Evolutionary conservation across 2,888 invertebrate species (phyloP), one percentile per base, ranked within the genome.

Genomic region (Tanytarsus gracilentus): DNA sequence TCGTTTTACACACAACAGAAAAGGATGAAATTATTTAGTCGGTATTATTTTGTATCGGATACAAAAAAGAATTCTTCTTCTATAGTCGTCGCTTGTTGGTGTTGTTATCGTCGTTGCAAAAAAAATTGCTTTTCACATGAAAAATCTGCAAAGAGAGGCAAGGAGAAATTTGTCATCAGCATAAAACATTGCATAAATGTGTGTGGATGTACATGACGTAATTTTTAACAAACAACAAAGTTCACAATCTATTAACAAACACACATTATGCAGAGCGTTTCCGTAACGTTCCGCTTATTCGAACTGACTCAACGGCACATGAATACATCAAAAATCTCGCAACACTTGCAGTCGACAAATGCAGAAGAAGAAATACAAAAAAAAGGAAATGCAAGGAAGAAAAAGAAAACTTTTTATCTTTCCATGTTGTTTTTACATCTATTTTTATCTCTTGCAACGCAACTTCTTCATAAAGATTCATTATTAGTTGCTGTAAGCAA

Each of bases 201-300:
- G 14, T 44, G 18, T 44, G 16, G 18, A 44, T 44, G 23, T 23
- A 18, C n/a, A 33, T 55, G 36, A 55, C 53, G 39, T 55, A 55
- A 39, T 11, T 55, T 30, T 30, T 29, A 11, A 7, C n/a, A n/a
- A 50, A 50, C 40, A 16, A 56, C 58, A 58, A 58, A 58, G 55
- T 55, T 55, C 55, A 40, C 55, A 58, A 44, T 48, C 48, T 30
- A 58, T 58, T 58, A 58, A 48, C 58, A 58, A 48, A 29, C 25
- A 44, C 44, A 44, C 29, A 44, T 58, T 48, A 58, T 55, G 39
- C 53, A 55, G 39, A 55, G 25, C 53, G 26, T 58, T 58, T 58
- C 58, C 48, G 58, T 30, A 58, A 48, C 18, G 14, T 27, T 40
- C 48, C n/a, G n/a, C 48, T 56, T 53, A 39, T 25, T 33, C 30